Conservation (phyloP, 2,888 invertebrate species). For the Hyppa rectilinea region DNA sequence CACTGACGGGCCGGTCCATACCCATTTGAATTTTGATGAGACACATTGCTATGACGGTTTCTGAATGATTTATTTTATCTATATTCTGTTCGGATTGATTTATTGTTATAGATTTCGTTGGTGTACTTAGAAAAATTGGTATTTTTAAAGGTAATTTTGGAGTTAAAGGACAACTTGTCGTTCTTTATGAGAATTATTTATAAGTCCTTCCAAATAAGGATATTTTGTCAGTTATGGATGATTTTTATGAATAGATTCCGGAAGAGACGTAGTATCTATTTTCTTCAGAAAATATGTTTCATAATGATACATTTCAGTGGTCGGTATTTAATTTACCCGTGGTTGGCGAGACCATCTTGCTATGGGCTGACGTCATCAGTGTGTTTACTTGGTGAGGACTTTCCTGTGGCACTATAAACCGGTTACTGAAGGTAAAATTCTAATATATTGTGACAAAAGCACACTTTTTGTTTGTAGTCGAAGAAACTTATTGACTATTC, state of each 20-base stretch:
- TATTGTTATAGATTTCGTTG: conserved; percentile 50
- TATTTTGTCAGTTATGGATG: background rate
- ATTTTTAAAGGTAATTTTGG: background rate
- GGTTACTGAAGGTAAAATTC: background rate
- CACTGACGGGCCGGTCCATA: conserved; percentile 65
- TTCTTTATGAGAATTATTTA: background rate
- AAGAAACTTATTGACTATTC: background rate
- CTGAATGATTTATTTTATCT: conserved; percentile 80
- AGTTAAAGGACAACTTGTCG: background rate
- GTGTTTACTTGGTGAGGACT: background rate
- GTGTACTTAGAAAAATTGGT: conserved; percentile 23
- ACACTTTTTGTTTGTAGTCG: background rate
- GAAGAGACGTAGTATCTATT: background rate
- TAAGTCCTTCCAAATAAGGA: too few relatives aligned
- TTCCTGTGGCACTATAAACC: background rate
- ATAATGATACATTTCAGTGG: background rate
- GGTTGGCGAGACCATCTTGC: background rate
- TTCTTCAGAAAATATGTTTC: background rate
- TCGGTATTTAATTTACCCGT: background rate
- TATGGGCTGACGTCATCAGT: background rate
- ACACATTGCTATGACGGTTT: conserved; percentile 76
- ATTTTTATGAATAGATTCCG: background rate
- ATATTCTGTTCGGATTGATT: conserved; percentile 69
- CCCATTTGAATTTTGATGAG: conserved; percentile 82
- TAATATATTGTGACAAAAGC: background rate